Evolutionary conservation across 2,113 vertebrate genomes (phyloP), one percentile per base, ranked within the genome.

Genomic region (Uria lomvia): DNA sequence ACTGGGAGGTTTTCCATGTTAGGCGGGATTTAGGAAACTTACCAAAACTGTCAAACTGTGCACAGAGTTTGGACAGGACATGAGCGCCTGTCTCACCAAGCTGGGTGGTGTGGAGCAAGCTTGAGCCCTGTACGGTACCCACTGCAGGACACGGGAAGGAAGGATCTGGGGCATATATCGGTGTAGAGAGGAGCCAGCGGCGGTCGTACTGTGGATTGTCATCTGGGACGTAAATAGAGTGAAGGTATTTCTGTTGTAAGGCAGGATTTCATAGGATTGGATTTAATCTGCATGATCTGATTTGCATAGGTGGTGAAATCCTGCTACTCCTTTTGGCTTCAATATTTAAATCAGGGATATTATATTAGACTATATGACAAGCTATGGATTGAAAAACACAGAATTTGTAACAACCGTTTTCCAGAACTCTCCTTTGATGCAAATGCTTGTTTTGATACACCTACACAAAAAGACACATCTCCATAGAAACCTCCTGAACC

Each of bases 401-500:
- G 15, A 73, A 76, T 85, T 91, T 66, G 55, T 91, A 91, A 85
- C 49, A 92, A 59, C 29, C 9, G 0, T 90, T 87, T 96, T 86
- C 62, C 74, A 92, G 80, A 95, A 79, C 29, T 58, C 32, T 87
- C 36, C 26, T 92, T 94, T 66, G 66, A 87, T 94, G 89, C 15
- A 96, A 96, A 91, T 68, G n/a, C 36, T 91, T 96, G 82, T 95
- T 94, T 95, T 96, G 92, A 82, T 91, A 95, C 79, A 89, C 40
- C 60, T 92, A 82, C 86, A 90, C 26, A 68, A 82, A 93, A 81
- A 94, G 22, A 94, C 6, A 38, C 66, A 95, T 94, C 94, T 96
- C 94, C 95, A 95, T 94, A 94, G 92, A 96, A 97, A 94, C 89
- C 62, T 90, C 56, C 70, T 85, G 74, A 95, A 96, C 86, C 62